phyloP scores from a whole-genome alignment of 92 coral and sea anemone species.

The Chrysogorgia sp. region DNA sequence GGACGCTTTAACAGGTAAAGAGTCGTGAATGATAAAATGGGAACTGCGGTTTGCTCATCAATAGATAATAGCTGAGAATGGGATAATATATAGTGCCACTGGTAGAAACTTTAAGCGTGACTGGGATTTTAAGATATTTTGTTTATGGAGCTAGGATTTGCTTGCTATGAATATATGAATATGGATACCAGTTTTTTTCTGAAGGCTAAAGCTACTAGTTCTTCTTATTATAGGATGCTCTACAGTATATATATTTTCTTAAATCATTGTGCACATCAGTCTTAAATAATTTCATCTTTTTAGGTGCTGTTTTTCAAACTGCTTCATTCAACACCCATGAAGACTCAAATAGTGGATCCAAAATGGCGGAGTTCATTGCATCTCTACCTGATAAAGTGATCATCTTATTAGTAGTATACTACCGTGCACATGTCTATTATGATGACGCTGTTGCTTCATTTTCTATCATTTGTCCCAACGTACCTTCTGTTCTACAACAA shows the following conservation, averaged over 20 bases:
- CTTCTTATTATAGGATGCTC: too few relatives aligned
- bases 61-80: background rate
- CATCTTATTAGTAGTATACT: constrained; percentile 14
- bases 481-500: background rate
- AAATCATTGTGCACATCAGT: background rate
- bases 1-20: constrained; percentile 32
- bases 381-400: constrained; percentile 23
- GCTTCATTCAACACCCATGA: constrained; percentile 17
- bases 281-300: background rate
- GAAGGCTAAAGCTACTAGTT: too few relatives aligned
- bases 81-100: too few relatives aligned
- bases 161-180: too few relatives aligned
- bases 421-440: constrained; percentile 32
- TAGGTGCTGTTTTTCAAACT: background rate
- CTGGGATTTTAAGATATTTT: too few relatives aligned
- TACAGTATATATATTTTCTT: too few relatives aligned
- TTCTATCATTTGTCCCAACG: constrained; percentile 22
- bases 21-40: too few relatives aligned
- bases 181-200: too few relatives aligned
- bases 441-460: constrained; percentile 14
- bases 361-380: constrained; percentile 8
- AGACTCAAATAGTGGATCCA: constrained; percentile 10
- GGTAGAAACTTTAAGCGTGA: too few relatives aligned
- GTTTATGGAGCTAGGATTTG: too few relatives aligned
- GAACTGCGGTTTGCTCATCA: background rate